phyloP scores from a whole-genome alignment of 2,888 invertebrate species.

The Acronicta alni region DNA sequence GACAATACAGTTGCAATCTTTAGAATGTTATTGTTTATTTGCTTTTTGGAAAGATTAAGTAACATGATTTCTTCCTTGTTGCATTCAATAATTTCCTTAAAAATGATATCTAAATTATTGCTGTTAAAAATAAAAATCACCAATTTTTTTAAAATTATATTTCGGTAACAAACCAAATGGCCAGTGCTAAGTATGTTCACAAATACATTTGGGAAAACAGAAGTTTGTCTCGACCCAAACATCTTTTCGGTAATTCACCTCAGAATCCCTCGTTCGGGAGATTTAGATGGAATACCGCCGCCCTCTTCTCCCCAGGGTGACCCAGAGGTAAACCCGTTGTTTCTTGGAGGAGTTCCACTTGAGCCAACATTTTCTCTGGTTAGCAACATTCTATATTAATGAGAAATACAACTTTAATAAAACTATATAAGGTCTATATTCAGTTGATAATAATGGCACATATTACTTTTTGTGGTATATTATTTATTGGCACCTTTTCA shows the following conservation, averaged over 20 bases:
- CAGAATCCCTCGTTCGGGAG: constrained; percentile 81
- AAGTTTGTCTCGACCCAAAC: constrained; percentile 70
- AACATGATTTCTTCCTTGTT: constrained; percentile 1
- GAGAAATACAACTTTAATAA: constrained; percentile 46
- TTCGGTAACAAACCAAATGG: not conserved
- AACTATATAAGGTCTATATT: constrained; percentile 48
- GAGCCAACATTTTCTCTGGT: constrained; percentile 54
- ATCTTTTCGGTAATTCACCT: constrained; percentile 83
- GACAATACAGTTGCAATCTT: constrained; percentile 53
- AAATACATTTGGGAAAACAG: constrained; percentile 58
- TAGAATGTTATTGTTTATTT: constrained; percentile 42
- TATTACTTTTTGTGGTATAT: constrained; percentile 60
- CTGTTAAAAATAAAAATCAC: not conserved
- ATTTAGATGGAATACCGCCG: constrained; percentile 82
- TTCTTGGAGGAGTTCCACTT: constrained; percentile 78
- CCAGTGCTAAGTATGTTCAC: constrained; percentile 29
- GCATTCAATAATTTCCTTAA: not conserved
- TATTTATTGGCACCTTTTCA: constrained; percentile 86
- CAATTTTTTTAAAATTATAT: not conserved
- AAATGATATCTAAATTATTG: not conserved
- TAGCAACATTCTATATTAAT: constrained; percentile 50
- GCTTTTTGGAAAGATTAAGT: constrained; percentile 6
- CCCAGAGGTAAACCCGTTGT: constrained; percentile 85
- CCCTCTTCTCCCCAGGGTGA: constrained; percentile 79
- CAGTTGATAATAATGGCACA: constrained; percentile 25